Evolutionary conservation across 1,140 invertebrate species (phyloP), one percentile per base, ranked within the genome.

Genomic region (Amphibalanus amphitrite): DNA sequence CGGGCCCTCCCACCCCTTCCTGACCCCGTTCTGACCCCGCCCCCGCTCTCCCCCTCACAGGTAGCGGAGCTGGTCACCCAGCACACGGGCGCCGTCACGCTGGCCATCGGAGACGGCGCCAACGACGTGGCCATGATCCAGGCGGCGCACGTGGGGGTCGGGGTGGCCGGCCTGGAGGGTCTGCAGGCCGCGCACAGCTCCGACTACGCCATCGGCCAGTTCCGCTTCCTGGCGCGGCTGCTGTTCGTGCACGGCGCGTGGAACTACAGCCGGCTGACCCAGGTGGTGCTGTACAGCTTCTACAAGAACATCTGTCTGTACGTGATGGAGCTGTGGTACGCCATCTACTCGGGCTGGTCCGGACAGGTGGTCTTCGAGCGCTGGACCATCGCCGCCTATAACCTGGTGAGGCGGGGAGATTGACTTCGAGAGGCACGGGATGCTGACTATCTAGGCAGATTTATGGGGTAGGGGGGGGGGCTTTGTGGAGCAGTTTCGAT

Each of bases 111-210:
- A 20, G 97, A 99, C 84, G 97, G 97, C 17, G 97, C 97, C 69
- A 99, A 99, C 82, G 97, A 99, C 83, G 97, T 99, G 38, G 96
- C 97, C 20, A 99, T 99, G 97, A 99, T 99, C 76, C 95, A 98
- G 82, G 92, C 92, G 80, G 91, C 91, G 0, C 87, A 91, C 78
- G 90, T 94, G 71, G 97, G 97, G 69, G 89, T 99, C 74, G 97
- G 97, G 70, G 99, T 99, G 77, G 97, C 93, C 38, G 97, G 97
- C n/a, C 88, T 93, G 28, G 97, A 99, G 83, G 97, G 97, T 29
- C 82, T 98, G 69, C 97, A 98, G 84, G 97, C 97, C 47, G 93
- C 95, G 0, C 97, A 94, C 81, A 95, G 96, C 38, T 97, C 95
- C 17, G 97, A 99, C 82, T 98, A 98, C 81, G 92, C 95, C 72